Base-by-base conservation (phyloP, 1,140 invertebrate genomes). In the Trichogramma pretiosum region DNA sequence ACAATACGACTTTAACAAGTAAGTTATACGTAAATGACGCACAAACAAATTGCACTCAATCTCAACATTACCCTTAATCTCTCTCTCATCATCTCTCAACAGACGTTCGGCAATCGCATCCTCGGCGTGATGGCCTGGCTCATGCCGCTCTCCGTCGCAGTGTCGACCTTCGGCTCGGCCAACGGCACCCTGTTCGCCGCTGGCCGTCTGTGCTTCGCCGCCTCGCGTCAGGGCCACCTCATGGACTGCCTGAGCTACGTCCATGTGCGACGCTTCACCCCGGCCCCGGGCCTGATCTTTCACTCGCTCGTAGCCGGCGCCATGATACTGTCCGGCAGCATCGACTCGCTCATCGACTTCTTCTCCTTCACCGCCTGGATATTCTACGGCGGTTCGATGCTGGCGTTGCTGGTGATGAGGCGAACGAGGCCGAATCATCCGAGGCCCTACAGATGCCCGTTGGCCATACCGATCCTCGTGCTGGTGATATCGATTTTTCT, bases 301-400 rank as follows among this genome's bases (percentile, higher is more conserved):
- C 92, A 96, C 73, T 71, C 70, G 10, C 45, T 72, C 11, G 70
- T 72, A 21, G 70, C 70, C 61, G 79, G 81, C 41, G 77, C 85
- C 16, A 92, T 93, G 87, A 86, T 93, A 13, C 60, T 91, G 32
- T 85, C 88, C 52, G 89, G 89, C 39, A 89, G 89, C 52, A 93
- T 94, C 46, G 84, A 87, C 61, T 88, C 84, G 11, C 71, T 96
- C 48, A 94, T 96, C 59, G 89, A 94, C 63, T 93, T 95, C 77
- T 94, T 96, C 75, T 92, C 89, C 60, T 94, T 95, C 67, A 89
- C 89, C 30, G 88, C 89, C 2, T 95, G 91, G 92, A 89, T 94
- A 60, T 94, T 94, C 73, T 95, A 94, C 65, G 91, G 89, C 18
- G 83, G 88, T 48, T 80, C 89, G 4, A 93, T 93, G 85, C 59